A percentile compares a stretch with the other conserved stretches of the same genome.
Evolutionary conservation across 2,797 vertebrate genomes (phyloP).

Genomic region (Okamejei kenojei): DNA sequence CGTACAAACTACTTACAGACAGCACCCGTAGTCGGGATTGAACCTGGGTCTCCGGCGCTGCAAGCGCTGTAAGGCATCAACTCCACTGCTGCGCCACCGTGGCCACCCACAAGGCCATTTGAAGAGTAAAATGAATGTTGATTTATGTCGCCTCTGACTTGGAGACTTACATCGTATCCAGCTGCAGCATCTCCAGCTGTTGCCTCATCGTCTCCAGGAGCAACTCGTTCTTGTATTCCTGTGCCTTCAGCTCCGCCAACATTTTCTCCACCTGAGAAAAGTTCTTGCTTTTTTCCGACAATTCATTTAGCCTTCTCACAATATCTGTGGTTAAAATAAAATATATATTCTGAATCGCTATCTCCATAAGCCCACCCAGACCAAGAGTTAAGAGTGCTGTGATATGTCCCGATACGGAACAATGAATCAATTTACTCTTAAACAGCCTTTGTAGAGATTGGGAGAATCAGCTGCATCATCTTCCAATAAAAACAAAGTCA

Average conservation of each 20-base stretch:
- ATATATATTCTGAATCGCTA: neutral
- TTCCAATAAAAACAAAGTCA: no score
- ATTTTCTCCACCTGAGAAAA: conserved; percentile 47
- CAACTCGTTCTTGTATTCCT: conserved; percentile 48
- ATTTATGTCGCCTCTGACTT: fast-evolving
- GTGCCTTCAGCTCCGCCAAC: conserved; percentile 45
- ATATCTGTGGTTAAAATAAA: conserved; percentile 44
- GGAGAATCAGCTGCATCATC: no score
- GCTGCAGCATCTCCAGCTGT: conserved; percentile 45
- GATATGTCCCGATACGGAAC: no score
- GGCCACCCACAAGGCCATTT: no score
- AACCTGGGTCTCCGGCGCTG: no score
- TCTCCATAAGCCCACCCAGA: neutral
- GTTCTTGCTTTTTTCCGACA: conserved; percentile 43
- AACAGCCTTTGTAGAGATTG: no score
- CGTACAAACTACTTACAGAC: no score
- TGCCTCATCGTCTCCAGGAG: conserved; percentile 47
- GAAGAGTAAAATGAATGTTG: neutral
- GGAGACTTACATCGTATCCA: conserved; percentile 43
- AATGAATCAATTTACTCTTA: no score
- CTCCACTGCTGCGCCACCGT: no score
- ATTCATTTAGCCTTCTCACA: conserved; percentile 45
- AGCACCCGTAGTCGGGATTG: no score
- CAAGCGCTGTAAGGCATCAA: no score
- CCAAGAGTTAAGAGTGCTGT: no score